Evolutionary conservation across 2,888 invertebrate genomes (phyloP).

Genomic region (Erebia epiphron): DNA sequence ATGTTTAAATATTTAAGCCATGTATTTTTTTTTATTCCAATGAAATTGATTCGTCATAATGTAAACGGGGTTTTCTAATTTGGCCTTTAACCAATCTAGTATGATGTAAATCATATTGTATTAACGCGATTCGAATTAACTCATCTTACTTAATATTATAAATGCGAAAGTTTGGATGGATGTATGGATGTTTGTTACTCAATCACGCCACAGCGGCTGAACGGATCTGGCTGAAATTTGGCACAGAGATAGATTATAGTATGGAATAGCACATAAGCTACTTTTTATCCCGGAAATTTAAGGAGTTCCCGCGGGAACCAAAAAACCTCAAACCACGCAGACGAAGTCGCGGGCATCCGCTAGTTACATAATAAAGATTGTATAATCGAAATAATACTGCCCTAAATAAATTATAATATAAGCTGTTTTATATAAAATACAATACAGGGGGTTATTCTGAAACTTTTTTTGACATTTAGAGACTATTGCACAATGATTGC

Average conservation of each 20-base stretch:
- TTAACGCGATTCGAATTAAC: conserved; percentile 3
- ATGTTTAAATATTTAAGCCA: too few species aligned
- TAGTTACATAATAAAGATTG: not conserved
- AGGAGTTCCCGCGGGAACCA: too few species aligned
- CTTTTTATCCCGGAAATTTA: too few species aligned
- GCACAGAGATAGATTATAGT: too few species aligned
- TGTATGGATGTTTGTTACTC: too few species aligned
- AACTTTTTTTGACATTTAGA: conserved; percentile 1
- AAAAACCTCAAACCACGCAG: too few species aligned
- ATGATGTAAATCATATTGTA: conserved; percentile 15
- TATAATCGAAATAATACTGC: conserved; percentile 28
- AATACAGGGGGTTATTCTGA: not conserved
- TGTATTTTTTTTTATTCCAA: not conserved
- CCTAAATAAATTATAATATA: conserved; percentile 17
- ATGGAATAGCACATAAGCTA: too few species aligned
- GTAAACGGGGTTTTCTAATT: conserved; percentile 14
- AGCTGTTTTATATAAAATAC: conserved; percentile 26
- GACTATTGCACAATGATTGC: not conserved
- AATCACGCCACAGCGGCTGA: too few species aligned
- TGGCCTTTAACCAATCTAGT: conserved; percentile 21
- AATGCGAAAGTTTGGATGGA: too few species aligned
- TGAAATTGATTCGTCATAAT: conserved; percentile 15
- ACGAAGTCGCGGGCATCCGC: too few species aligned
- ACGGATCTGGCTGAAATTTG: too few species aligned
- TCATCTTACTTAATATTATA: too few species aligned